phyloP scores from a whole-genome alignment of 2,888 invertebrate genomes.

The Tenthredo mesomela region DNA sequence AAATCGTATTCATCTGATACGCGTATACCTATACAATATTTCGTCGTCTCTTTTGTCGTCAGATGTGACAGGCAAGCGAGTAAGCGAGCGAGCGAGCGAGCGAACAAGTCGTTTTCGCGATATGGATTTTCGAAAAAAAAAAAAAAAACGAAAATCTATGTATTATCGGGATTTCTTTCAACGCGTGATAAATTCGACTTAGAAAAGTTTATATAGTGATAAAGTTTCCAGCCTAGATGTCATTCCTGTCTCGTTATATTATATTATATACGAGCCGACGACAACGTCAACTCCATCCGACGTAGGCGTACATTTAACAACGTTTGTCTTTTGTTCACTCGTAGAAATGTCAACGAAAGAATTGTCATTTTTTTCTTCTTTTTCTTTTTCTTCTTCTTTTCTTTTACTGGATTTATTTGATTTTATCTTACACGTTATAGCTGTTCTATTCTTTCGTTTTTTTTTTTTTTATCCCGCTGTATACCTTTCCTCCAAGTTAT shows the following conservation, averaged over 20 bases:
- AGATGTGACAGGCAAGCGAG: neutral
- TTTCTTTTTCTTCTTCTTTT: neutral
- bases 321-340: constrained; percentile 17
- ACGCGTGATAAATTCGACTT: constrained; percentile 11
- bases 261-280: neutral
- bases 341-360: neutral
- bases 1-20: constrained; percentile 6
- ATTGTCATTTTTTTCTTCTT: neutral
- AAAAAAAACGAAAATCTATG: neutral
- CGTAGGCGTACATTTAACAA: neutral
- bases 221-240: neutral
- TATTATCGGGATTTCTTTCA: constrained; percentile 2
- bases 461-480: neutral
- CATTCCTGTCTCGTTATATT: constrained; percentile 13
- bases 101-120: neutral
- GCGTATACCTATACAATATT: neutral
- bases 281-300: neutral
- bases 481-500: neutral
- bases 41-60: neutral
- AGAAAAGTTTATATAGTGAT: neutral
- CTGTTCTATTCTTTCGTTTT: neutral
- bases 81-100: neutral
- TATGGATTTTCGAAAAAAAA: neutral
- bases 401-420: neutral
- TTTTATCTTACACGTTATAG: too few species aligned